Evolutionary conservation across 1,140 invertebrate species (phyloP), one percentile per base, ranked within the genome.

Genomic region (Sinella curviseta): DNA sequence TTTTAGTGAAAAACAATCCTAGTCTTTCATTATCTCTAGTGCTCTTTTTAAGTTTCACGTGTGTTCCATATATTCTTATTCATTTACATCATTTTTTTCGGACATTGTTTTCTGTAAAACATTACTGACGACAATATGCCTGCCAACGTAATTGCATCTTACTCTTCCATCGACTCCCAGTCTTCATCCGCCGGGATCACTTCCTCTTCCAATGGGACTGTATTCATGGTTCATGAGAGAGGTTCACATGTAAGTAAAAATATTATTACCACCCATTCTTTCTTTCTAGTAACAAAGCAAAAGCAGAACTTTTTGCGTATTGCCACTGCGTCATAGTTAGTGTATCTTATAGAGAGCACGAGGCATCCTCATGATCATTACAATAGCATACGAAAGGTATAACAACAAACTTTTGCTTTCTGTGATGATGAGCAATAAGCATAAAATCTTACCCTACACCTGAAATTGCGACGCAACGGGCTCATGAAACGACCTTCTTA

Each of bases 201-300:
- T 14, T n/a, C 57, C 14, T 17, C 57, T 60, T 70, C 65, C 12
- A 70, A 70, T 70, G 65, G 65, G 2, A 70, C 65, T 14, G 65
- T 70, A 1, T 70, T 31, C 31, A 17, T 70, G 65, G 65, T 70
- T 33, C 65, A 33, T 12, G 65, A 70, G 30, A 30, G 65, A 30
- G 65, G 65, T n/a, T 70, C 65, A 12, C 65, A 24, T 30, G 65
- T 70, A 70, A 70, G 65, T 70, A n/a, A 65, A 20, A 48, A 48
- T 8, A 48, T 48, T 48, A 48, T n/a, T 48, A 48, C 39, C 39
- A 12, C 39, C 39, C 39, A 48, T 48, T 48, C n/a, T n/a, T n/a
- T n/a, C n/a, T n/a, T 48, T 12, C 39, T 12, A 48, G 39, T 12
- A 48, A 48, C 8, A 48, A 48, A 8, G 8, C 39, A 20, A 12